Evolutionary conservation across 2,797 vertebrate genomes (phyloP), one percentile per base, ranked within the genome.

Genomic region (Garrulus glandarius): DNA sequence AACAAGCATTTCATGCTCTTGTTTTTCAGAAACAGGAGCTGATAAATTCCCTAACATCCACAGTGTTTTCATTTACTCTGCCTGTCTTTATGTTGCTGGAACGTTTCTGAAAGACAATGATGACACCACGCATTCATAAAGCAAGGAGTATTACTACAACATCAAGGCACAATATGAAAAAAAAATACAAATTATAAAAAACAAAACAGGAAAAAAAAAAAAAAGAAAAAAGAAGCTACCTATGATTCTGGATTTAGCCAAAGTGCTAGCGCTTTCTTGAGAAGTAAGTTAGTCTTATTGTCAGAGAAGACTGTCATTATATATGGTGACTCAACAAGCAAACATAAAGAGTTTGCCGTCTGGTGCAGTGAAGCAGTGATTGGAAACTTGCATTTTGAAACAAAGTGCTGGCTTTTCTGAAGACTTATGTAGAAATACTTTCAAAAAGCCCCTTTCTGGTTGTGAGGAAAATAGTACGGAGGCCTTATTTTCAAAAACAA

Each of bases 71-170:
- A 98, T 99, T 98, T 98, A 98, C 98, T 98, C 99, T 98, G 98
- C 98, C 98, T 98, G 98, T 99, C 98, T 99, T 99, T 99, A 98
- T 98, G 98, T 99, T 98, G 98, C 98, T 98, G 98, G 98, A 98
- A 99, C 98, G 98, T 98, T 98, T 98, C 98, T 98, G 98, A 98
- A 98, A 98, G 98, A 98, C 97, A 97, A 96, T 97, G 98, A 98
- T 98, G 97, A 97, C 95, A 96, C 97, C 98, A 98, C 98, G 98
- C 98, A 98, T 98, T 98, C 98, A 98, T 98, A 96, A 98, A 97
- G 98, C 98, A 98, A 97, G 97, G 98, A 97, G 96, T 97, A 96
- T 96, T 96, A 97, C 95, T 96, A 97, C 95, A 97, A 96, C 97
- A 98, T 96, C 97, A 63, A 97, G 97, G 97, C 97, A 98, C 97